A percentile compares a stretch with the other conserved stretches of the same genome.
phyloP scores from a whole-genome alignment of 2,888 invertebrate genomes.

The Timandra comae region DNA sequence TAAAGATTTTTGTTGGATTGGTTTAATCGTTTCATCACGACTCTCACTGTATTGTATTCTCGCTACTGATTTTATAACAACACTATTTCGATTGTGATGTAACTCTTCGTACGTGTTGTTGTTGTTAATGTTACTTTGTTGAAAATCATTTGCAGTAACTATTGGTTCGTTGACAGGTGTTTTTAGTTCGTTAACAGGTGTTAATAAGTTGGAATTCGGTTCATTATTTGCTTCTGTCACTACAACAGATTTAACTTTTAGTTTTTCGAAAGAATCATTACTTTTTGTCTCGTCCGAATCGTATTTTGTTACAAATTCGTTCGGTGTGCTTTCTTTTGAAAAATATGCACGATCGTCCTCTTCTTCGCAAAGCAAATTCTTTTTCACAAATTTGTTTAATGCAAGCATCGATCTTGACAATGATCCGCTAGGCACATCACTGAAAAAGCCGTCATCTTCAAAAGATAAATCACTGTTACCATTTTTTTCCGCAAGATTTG shows the following conservation, averaged over 20 bases:
- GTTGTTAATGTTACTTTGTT: too few relatives aligned
- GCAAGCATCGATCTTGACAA: slow-evolving; percentile 60
- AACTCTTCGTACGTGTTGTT: too few relatives aligned
- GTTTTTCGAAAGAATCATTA: slow-evolving; percentile 35
- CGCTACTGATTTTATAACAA: slow-evolving; percentile 15
- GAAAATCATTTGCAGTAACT: too few relatives aligned
- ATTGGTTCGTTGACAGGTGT: too few relatives aligned
- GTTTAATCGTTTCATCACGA: slow-evolving; percentile 6
- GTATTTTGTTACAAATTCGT: slow-evolving; percentile 51
- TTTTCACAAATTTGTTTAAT: slow-evolving; percentile 63
- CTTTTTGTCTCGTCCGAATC: slow-evolving; percentile 57
- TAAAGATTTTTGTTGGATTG: slow-evolving; percentile 2
- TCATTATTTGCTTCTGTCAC: slow-evolving; percentile 6
- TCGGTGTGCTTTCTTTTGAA: slow-evolving; percentile 65
- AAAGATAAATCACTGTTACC: slow-evolving; percentile 27
- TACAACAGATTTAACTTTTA: slow-evolving; percentile 9
- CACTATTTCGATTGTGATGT: too few relatives aligned
- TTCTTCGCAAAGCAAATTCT: slow-evolving; percentile 60
- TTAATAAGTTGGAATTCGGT: slow-evolving; percentile 4
- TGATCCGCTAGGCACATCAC: slow-evolving; percentile 57
- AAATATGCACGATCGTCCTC: slow-evolving; percentile 55
- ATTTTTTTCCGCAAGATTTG: slow-evolving; percentile 21
- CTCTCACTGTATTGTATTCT: slow-evolving; percentile 15
- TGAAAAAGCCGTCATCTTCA: slow-evolving; percentile 60
- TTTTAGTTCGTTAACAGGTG: too few relatives aligned